phyloP scores from a whole-genome alignment of 1,140 invertebrate species.

The Galendromus occidentalis region DNA sequence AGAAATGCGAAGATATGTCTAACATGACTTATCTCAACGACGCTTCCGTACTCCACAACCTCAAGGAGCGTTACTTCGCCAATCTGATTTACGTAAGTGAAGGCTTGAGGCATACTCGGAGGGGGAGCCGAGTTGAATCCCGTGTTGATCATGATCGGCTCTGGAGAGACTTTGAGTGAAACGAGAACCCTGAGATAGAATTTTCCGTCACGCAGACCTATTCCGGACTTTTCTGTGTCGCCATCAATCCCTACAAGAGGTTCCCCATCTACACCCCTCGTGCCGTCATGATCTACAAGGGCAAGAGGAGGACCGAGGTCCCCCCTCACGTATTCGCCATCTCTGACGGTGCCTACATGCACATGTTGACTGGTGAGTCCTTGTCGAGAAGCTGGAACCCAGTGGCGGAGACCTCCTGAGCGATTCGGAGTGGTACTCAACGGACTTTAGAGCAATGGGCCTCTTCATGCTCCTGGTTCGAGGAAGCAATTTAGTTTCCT shows the following conservation, averaged over 20 bases:
- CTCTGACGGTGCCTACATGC: slow-evolving; percentile 95
- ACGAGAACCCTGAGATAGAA: too few relatives aligned
- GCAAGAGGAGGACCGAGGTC: slow-evolving; percentile 95
- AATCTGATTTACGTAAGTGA: slow-evolving; percentile 94
- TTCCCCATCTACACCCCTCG: slow-evolving; percentile 92
- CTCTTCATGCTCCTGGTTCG: slow-evolving; percentile 16
- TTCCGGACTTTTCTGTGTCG: slow-evolving; percentile 97
- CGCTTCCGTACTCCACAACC: slow-evolving; percentile 83
- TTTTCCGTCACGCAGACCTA: too few relatives aligned
- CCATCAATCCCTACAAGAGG: slow-evolving; percentile 98
- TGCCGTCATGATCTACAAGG: slow-evolving; percentile 90
- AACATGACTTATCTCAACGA: slow-evolving; percentile 96
- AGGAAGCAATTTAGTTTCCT: too few relatives aligned
- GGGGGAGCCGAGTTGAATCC: too few relatives aligned
- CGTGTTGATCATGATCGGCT: too few relatives aligned
- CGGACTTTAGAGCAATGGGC: too few relatives aligned
- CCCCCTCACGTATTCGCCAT: slow-evolving; percentile 99
- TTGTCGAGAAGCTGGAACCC: slow-evolving; percentile 41
- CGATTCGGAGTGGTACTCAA: too few relatives aligned
- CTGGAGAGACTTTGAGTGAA: too few relatives aligned
- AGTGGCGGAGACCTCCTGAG: too few relatives aligned
- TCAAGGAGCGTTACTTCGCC: slow-evolving; percentile 79
- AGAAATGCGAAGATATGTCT: slow-evolving; percentile 96
- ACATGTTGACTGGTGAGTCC: slow-evolving; percentile 99
- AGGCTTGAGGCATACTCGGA: too few relatives aligned